Evolutionary conservation across 2,888 invertebrate species (phyloP), one percentile per base, ranked within the genome.

Genomic region (Cheilosia vernalis): DNA sequence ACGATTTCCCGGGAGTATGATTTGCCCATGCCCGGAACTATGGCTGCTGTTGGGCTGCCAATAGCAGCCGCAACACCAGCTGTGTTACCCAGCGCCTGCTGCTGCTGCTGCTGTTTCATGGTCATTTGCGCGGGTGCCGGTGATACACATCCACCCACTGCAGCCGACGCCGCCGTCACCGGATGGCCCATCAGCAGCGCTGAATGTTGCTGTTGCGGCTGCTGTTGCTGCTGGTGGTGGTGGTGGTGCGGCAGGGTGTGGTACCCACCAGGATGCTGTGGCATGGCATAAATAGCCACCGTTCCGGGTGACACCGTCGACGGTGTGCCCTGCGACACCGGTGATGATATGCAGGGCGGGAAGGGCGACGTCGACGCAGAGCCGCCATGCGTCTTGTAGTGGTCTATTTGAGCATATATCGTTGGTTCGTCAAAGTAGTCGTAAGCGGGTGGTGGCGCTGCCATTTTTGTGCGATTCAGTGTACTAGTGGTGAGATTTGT

Each of bases 321-420:
- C 33, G 91, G 92, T 42, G 91, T 91, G 64, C 92, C 92, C 80
- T 91, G 91, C 4, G 91, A 91, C 4, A 89, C 90, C 17, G 89
- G 89, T 24, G 91, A 90, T 42, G 93, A 93, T 84, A 93, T 91
- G 86, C 93, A 90, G 61, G 93, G 92, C 82, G 93, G 93, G 83
- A 92, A 92, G 87, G 92, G 90, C 87, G 91, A 90, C 67, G 90
- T 89, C 82, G 89, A 89, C 87, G 88, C 88, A 17, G 87, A 87
- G 83, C 80, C 80, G 37, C 82, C 77, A 53, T 91, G 92, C 88
- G 93, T 92, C 87, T 94, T 93, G 88, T 93, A 94, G 90, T 95
- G 95, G 92, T 95, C 95, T 91, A 95, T 95, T 92, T 95, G 95
- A 81, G 95, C 95, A 91, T 95, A 95, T 90, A 95, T 94, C 89